These are phyloP conservation scores for Dasysyrphus tricinctus DNA, from an alignment of 2,888 invertebrate genomes.

Conservation along the genomic window DNA sequence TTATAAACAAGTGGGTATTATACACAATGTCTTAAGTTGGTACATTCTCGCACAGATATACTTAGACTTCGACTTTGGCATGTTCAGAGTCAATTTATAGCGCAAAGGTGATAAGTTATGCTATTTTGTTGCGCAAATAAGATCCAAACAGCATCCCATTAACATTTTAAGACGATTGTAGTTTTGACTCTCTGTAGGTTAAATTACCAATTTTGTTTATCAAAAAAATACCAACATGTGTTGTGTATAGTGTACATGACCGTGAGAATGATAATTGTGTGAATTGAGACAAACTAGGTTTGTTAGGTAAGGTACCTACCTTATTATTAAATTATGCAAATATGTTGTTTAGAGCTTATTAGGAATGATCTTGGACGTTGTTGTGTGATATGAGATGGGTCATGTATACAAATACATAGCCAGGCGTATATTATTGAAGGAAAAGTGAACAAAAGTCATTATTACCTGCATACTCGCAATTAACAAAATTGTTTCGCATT, in stretches of 20 bases:
- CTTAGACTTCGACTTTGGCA: conserved; percentile 59
- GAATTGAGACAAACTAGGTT: conserved; percentile 36
- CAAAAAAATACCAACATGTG: conserved; percentile 41
- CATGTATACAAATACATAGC: not conserved
- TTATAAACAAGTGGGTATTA: conserved; percentile 7
- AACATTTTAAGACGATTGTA: conserved; percentile 46
- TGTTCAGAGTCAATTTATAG: conserved; percentile 68
- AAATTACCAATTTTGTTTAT: conserved; percentile 54
- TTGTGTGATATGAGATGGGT: not conserved
- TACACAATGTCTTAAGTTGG: conserved; percentile 1
- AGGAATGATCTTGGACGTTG: conserved; percentile 18
- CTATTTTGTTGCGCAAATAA: conserved; percentile 66
- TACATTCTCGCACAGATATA: conserved; percentile 24
- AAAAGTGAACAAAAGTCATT: too few species aligned
- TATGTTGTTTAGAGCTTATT: not conserved
- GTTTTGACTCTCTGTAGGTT: conserved; percentile 56
- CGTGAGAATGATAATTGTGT: conserved; percentile 66
- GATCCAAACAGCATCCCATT: conserved; percentile 60
- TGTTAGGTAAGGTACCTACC: not conserved
- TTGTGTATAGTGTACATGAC: not conserved
- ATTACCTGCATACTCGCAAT: too few species aligned
- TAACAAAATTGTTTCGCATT: too few species aligned
- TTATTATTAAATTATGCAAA: not conserved
- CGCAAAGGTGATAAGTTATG: conserved; percentile 74
- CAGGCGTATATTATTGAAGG: too few species aligned